Evolutionary conservation across 2,797 vertebrate species (phyloP).

Genomic region (Tragelaphus eurycerus): DNA sequence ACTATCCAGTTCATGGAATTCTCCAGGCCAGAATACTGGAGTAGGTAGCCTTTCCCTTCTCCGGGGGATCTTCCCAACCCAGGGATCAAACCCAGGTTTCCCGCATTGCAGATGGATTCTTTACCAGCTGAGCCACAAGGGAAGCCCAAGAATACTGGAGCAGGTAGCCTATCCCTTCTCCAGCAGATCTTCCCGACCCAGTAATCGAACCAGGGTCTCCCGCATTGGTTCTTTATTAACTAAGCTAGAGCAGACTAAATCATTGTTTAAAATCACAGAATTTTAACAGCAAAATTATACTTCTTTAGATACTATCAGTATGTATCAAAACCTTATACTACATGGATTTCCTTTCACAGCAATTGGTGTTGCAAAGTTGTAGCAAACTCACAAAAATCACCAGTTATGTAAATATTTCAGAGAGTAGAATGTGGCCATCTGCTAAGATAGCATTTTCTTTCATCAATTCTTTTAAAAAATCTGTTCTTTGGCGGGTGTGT

Average conservation of each 20-base stretch:
- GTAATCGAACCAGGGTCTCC: background rate
- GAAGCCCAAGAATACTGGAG: too few species aligned
- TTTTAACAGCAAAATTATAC: background rate
- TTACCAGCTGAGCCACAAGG: too few species aligned
- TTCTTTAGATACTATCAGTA: background rate
- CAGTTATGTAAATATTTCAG: conserved; percentile 17
- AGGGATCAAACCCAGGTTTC: too few species aligned
- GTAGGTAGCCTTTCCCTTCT: background rate
- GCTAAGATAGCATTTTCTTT: background rate
- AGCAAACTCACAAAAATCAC: background rate
- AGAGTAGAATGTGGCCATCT: background rate
- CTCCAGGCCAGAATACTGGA: background rate
- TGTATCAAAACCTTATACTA: background rate
- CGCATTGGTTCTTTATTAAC: background rate
- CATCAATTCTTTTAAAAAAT: background rate
- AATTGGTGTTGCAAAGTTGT: background rate
- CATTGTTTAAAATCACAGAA: background rate
- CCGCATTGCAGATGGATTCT: too few species aligned
- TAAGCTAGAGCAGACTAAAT: background rate
- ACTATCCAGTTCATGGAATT: background rate
- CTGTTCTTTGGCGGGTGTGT: background rate
- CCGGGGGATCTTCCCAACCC: too few species aligned
- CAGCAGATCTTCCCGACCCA: background rate
- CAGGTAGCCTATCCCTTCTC: background rate
- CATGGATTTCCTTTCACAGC: background rate